Conservation (phyloP, 2,888 invertebrate genomes). For the Pantelozetes paolii region DNA sequence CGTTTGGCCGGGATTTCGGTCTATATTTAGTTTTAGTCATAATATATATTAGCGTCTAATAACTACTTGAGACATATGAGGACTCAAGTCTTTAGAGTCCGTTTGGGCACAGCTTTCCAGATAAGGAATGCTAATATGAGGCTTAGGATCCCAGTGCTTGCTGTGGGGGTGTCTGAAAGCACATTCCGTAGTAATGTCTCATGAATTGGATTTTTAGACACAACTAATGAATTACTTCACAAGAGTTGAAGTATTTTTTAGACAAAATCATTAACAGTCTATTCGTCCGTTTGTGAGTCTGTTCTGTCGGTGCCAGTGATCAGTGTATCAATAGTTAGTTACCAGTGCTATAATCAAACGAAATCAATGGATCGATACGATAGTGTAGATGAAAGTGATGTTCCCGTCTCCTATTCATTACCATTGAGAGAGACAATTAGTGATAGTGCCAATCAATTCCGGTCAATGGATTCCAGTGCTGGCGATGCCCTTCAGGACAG, state of each 20-base stretch:
- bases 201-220: neutral
- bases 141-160: neutral
- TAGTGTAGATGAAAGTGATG: slow-evolving; percentile 23
- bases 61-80: neutral
- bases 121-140: slow-evolving; percentile 20
- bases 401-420: neutral
- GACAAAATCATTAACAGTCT: neutral
- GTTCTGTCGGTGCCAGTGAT: neutral
- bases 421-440: slow-evolving; percentile 5
- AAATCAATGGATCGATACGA: slow-evolving; percentile 17
- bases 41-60: neutral
- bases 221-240: no score
- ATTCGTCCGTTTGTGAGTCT: slow-evolving; percentile 7
- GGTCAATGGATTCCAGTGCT: slow-evolving; percentile 1
- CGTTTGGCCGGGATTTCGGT: slow-evolving; percentile 23
- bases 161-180: slow-evolving; percentile 28
- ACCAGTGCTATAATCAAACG: neutral
- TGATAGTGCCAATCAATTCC: slow-evolving; percentile 13
- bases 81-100: slow-evolving; percentile 16
- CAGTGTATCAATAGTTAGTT: neutral
- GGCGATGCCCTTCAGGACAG: slow-evolving; percentile 38
- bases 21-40: slow-evolving; percentile 14
- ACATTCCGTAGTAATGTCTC: slow-evolving; percentile 20
- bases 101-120: neutral
- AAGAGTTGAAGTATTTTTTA: neutral